Percentiles rank a stretch among this genome's conserved stretches.
Evolutionary conservation across 2,113 vertebrate genomes (phyloP).

Genomic region (Myocastor coypus): DNA sequence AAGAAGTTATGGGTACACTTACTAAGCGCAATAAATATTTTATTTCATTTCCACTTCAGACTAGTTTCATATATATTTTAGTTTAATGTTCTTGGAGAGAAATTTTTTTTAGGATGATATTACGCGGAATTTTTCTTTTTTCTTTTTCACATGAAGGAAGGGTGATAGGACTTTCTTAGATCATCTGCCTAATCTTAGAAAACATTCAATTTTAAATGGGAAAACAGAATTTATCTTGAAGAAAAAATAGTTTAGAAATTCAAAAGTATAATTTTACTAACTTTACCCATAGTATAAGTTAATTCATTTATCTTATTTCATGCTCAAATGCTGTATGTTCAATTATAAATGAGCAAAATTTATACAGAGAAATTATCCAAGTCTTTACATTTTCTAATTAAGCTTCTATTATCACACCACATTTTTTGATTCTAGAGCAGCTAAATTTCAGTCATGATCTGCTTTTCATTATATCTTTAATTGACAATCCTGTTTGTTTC

Average conservation of each 20-base stretch:
- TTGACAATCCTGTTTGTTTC: slow-evolving; percentile 62
- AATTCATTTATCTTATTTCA: background rate
- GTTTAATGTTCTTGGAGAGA: background rate
- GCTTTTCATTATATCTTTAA: slow-evolving; percentile 67
- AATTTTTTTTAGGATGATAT: background rate
- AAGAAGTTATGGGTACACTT: rapidly evolving
- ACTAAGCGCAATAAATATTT: background rate
- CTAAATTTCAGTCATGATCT: background rate
- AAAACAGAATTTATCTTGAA: background rate
- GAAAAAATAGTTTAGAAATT: slow-evolving; percentile 33
- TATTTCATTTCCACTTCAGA: background rate
- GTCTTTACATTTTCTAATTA: slow-evolving; percentile 44
- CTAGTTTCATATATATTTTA: background rate
- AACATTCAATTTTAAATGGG: background rate
- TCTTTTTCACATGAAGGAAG: background rate
- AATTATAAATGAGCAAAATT: slow-evolving; percentile 52
- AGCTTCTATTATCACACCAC: slow-evolving; percentile 26
- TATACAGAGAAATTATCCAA: background rate
- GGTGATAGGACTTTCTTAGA: background rate
- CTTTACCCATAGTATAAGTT: slow-evolving; percentile 20
- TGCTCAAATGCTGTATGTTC: background rate
- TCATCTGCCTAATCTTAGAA: background rate
- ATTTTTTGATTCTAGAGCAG: slow-evolving; percentile 57
- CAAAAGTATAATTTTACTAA: slow-evolving; percentile 46
- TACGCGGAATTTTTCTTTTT: background rate